Conservation (phyloP, 2,888 invertebrate genomes). For the Noctua janthe region DNA sequence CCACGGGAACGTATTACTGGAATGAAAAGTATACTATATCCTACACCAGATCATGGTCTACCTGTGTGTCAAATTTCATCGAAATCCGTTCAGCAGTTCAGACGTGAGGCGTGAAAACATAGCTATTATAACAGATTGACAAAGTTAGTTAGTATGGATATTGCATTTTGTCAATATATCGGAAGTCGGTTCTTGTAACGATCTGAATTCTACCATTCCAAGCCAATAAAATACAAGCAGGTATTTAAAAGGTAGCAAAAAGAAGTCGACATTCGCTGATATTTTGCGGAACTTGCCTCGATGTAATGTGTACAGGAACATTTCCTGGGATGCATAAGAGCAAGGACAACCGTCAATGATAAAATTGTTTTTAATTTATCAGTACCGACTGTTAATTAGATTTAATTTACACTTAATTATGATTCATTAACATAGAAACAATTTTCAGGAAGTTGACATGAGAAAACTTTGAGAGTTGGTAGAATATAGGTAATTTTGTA, state of each 20-base stretch:
- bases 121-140: neutral
- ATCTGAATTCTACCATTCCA: conserved; percentile 19
- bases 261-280: conserved; percentile 67
- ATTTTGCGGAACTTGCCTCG: conserved; percentile 66
- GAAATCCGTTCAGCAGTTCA: neutral
- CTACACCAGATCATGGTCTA: neutral
- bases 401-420: conserved; percentile 17
- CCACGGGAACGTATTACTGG: too few relatives aligned
- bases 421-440: conserved; percentile 8
- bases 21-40: neutral
- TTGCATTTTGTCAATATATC: conserved; percentile 15
- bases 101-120: neutral
- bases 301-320: conserved; percentile 49
- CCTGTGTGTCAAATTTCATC: neutral
- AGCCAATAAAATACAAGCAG: conserved; percentile 27
- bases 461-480: neutral
- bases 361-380: conserved; percentile 25
- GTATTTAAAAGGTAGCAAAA: conserved; percentile 56
- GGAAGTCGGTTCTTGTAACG: conserved; percentile 29
- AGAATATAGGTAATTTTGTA: neutral
- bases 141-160: neutral
- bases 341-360: conserved; percentile 45
- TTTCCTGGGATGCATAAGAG: conserved; percentile 63
- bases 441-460: conserved; percentile 27
- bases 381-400: conserved; percentile 18